Percentiles rank a stretch among this genome's conserved stretches.
These are phyloP conservation scores for Campodea augens DNA, from an alignment of 1,140 invertebrate species.

Conservation along the genomic window DNA sequence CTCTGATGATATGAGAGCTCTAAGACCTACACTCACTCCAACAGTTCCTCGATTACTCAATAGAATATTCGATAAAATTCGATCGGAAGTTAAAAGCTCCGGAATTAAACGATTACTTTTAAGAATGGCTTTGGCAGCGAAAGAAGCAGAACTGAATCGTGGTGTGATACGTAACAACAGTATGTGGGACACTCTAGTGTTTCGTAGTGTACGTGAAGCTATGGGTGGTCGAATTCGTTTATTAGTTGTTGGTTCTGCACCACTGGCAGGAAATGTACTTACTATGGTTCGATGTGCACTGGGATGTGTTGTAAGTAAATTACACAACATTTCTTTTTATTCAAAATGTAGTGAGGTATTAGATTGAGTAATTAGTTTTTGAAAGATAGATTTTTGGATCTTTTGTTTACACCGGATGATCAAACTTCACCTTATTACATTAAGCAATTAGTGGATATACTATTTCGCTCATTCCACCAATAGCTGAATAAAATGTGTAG, in stretches of 20 bases:
- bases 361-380: too few relatives aligned
- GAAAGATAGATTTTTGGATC: too few relatives aligned
- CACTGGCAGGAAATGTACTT: slow-evolving; percentile 77
- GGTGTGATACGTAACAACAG: slow-evolving; percentile 66
- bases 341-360: too few relatives aligned
- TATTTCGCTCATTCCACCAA: too few relatives aligned
- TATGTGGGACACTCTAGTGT: slow-evolving; percentile 78
- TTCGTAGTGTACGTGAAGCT: slow-evolving; percentile 73
- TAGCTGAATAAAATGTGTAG: too few relatives aligned
- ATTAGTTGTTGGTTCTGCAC: slow-evolving; percentile 88
- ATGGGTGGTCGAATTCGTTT: slow-evolving; percentile 80
- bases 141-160: slow-evolving; percentile 67
- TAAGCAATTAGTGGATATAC: too few relatives aligned
- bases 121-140: slow-evolving; percentile 64
- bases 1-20: slow-evolving; percentile 73
- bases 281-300: slow-evolving; percentile 84
- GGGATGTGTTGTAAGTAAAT: slow-evolving; percentile 69
- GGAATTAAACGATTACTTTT: slow-evolving; percentile 56
- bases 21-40: slow-evolving; percentile 84
- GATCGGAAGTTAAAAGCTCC: slow-evolving; percentile 46
- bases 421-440: too few relatives aligned
- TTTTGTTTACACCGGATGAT: too few relatives aligned
- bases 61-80: slow-evolving; percentile 69
- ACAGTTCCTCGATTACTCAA: slow-evolving; percentile 87
- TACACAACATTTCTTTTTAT: too few relatives aligned